Conservation (phyloP, 1,140 invertebrate genomes). For the Drosophila tani region DNA sequence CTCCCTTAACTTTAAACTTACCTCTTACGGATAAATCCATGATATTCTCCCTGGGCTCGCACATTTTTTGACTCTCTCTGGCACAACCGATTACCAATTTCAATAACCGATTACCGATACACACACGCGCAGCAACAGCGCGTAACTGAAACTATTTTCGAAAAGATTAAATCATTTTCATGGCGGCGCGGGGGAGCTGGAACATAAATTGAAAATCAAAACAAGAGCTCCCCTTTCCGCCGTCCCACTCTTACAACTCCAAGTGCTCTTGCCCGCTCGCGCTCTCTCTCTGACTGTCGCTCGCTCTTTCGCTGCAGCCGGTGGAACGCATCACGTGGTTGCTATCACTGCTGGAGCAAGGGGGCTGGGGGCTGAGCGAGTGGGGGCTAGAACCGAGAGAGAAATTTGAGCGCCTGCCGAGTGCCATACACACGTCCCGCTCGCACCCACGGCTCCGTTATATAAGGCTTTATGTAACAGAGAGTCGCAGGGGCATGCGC, state of each 20-base stretch:
- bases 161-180: constrained; percentile 51
- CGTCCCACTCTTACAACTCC: constrained; percentile 21
- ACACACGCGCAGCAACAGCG: constrained; percentile 22
- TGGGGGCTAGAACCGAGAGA: constrained; percentile 30
- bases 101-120: constrained; percentile 39
- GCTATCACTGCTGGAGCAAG: constrained; percentile 14
- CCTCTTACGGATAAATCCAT: constrained; percentile 79
- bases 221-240: constrained; percentile 37
- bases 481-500: constrained; percentile 65
- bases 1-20: constrained; percentile 32
- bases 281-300: constrained; percentile 15
- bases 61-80: constrained; percentile 20
- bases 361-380: constrained; percentile 10
- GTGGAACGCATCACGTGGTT: constrained; percentile 54
- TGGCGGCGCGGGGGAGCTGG: constrained; percentile 37
- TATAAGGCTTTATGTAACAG: constrained; percentile 81
- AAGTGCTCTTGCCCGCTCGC: constrained; percentile 1
- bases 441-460: constrained; percentile 52
- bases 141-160: constrained; percentile 48
- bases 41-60: constrained; percentile 52
- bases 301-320: constrained; percentile 22
- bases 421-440: constrained; percentile 34
- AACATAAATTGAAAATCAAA: constrained; percentile 66
- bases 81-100: constrained; percentile 42
- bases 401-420: constrained; percentile 29